Base-by-base conservation (phyloP, 1,140 invertebrate genomes). In the Ceratosolen solmsi region DNA sequence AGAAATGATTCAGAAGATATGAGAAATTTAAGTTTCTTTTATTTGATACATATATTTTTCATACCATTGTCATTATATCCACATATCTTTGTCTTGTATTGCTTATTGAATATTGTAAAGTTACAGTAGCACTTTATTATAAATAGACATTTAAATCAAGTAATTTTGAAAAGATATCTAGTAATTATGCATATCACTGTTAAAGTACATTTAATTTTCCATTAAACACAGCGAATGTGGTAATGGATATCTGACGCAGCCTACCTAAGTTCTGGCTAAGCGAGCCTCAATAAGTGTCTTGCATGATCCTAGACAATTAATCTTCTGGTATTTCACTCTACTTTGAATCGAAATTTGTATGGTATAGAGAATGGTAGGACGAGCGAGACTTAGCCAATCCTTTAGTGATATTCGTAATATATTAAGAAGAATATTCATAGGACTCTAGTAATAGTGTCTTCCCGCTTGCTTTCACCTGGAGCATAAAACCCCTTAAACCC, bases 261-360 rank as follows among this genome's bases (percentile, higher is more conserved):
- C 17, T 36, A 20, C 1, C 1, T 33, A 36, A 74, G 20, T 38
- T 58, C 3, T 20, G 1, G 17, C 17, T 20, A 81, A 60, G 30
- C 13, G 22, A 33, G 76, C 79, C 68, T 58, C 51, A 78, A 77
- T 60, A 78, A 54, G 71, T 68, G 33, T 56, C 20, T 63, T 11
- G 75, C 56, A 63, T 79, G 81, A 77, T 65, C 63, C 58, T 65
- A 51, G 22, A 76, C 56, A 56, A 86, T 85, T 85, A 86, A 82
- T 85, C 51, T 79, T 76, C 80, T 17, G 30, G 38, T n/a, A 49
- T 30, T 49, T 20, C 2, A 71, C 78, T 82, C 65, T 73, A 85
- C 82, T 72, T 83, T 82, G 86, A 88, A 87, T 89, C 85, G 82
- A 75, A 86, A 87, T 87, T 85, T 78, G 84, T 85, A 38, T 13